These are phyloP conservation scores for Linepithema humile DNA, from an alignment of 1,140 invertebrate genomes.

Conservation along the genomic window DNA sequence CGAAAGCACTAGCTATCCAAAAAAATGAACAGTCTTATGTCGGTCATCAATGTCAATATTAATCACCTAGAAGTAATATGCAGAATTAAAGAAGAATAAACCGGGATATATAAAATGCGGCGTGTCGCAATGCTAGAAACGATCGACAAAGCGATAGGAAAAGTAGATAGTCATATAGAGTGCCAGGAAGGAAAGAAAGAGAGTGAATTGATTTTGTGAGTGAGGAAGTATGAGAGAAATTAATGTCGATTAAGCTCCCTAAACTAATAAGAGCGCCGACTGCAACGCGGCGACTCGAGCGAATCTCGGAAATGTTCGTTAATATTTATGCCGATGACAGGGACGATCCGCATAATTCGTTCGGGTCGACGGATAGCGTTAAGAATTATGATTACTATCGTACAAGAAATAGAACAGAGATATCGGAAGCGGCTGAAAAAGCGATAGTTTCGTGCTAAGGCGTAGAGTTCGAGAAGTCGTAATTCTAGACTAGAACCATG, in stretches of 20 bases:
- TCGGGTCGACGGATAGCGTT: conserved; percentile 64
- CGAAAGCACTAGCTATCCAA: conserved; percentile 1
- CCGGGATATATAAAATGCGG: conserved; percentile 9
- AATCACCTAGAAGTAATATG: neutral
- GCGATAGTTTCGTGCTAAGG: conserved; percentile 61
- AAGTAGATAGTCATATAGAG: conserved; percentile 13
- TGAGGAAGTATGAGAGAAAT: conserved; percentile 26
- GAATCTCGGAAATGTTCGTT: conserved; percentile 51
- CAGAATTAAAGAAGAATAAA: neutral
- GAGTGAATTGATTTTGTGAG: conserved; percentile 20
- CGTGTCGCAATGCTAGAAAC: conserved; percentile 26
- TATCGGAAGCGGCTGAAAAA: conserved; percentile 51
- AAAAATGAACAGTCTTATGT: conserved; percentile 12
- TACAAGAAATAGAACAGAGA: conserved; percentile 49
- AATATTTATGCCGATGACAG: conserved; percentile 15
- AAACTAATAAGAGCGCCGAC: conserved; percentile 62
- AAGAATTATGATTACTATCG: conserved; percentile 64
- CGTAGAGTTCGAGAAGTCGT: conserved; percentile 34
- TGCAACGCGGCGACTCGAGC: conserved; percentile 61
- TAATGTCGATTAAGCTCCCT: conserved; percentile 61
- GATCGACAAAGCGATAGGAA: conserved; percentile 24
- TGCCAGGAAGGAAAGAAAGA: neutral
- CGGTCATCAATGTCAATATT: neutral
- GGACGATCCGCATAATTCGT: conserved; percentile 52
- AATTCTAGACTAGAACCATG: neutral